Conservation (phyloP, 2,797 vertebrate species). For the Lutjanus campechanus region DNA sequence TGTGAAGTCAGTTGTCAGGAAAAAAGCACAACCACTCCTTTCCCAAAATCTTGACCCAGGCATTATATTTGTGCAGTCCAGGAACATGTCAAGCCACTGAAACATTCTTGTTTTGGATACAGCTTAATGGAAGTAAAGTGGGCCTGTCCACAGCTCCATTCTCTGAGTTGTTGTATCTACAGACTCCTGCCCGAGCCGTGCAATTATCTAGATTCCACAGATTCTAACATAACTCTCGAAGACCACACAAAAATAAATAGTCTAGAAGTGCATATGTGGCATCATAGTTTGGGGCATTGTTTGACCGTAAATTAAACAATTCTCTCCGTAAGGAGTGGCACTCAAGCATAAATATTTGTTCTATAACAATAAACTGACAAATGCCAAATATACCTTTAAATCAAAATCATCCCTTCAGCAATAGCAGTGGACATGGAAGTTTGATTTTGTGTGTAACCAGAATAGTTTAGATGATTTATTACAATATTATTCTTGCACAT, state of each 20-base stretch:
- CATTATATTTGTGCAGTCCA: slow-evolving; percentile 69
- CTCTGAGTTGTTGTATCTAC: slow-evolving; percentile 71
- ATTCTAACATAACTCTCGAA: slow-evolving; percentile 76
- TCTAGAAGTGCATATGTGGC: slow-evolving; percentile 70
- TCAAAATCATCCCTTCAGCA: slow-evolving; percentile 36
- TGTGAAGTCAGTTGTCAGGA: slow-evolving; percentile 67
- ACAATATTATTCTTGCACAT: background rate
- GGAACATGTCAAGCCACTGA: slow-evolving; percentile 77
- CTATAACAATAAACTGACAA: slow-evolving; percentile 47
- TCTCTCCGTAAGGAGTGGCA: slow-evolving; percentile 19
- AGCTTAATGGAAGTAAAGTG: slow-evolving; percentile 80
- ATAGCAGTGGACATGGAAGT: background rate
- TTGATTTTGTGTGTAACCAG: slow-evolving; percentile 13
- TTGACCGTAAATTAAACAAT: slow-evolving; percentile 46
- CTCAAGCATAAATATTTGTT: slow-evolving; percentile 45
- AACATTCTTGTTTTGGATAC: slow-evolving; percentile 81
- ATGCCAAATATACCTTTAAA: slow-evolving; percentile 35
- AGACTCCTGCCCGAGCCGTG: slow-evolving; percentile 60
- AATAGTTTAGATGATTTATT: background rate
- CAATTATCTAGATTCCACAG: slow-evolving; percentile 81
- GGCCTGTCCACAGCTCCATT: slow-evolving; percentile 77
- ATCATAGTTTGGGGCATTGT: slow-evolving; percentile 37
- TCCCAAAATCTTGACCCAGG: slow-evolving; percentile 73
- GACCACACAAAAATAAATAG: slow-evolving; percentile 81
- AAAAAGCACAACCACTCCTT: slow-evolving; percentile 66